These are phyloP conservation scores for Aelia acuminata DNA, from an alignment of 2,888 invertebrate species.

Conservation along the genomic window DNA sequence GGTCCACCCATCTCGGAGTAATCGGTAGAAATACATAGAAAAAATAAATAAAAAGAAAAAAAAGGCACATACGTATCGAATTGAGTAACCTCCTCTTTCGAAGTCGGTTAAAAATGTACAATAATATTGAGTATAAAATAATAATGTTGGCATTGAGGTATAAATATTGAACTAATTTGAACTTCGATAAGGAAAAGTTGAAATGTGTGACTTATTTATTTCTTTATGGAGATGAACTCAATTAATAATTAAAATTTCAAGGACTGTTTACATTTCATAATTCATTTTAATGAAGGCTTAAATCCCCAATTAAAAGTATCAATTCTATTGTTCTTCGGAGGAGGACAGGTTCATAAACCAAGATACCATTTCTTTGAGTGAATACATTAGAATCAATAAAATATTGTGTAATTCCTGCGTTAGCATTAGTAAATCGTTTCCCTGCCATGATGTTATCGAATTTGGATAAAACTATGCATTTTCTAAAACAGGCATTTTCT, in stretches of 20 bases:
- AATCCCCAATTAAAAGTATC: conserved; percentile 16
- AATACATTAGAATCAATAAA: not conserved
- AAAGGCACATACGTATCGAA: no score
- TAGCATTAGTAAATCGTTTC: not conserved
- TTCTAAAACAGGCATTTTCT: not conserved
- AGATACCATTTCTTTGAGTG: not conserved
- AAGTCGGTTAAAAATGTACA: no score
- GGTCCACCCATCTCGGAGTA: no score
- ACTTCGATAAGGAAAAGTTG: not conserved
- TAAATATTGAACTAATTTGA: no score
- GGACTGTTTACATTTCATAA: not conserved
- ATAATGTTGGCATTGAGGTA: no score
- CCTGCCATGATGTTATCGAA: not conserved
- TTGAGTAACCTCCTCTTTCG: no score
- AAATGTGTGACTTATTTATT: not conserved
- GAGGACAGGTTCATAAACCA: not conserved
- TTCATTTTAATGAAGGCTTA: not conserved
- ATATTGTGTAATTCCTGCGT: not conserved
- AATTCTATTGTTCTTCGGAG: not conserved
- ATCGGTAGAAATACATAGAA: no score
- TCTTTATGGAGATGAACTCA: not conserved
- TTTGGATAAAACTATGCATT: not conserved
- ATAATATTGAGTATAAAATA: no score
- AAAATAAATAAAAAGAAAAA: no score
- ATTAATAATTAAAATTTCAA: not conserved